Base-by-base conservation (phyloP, 2,888 invertebrate genomes). In the Toxonevra muliebris region DNA sequence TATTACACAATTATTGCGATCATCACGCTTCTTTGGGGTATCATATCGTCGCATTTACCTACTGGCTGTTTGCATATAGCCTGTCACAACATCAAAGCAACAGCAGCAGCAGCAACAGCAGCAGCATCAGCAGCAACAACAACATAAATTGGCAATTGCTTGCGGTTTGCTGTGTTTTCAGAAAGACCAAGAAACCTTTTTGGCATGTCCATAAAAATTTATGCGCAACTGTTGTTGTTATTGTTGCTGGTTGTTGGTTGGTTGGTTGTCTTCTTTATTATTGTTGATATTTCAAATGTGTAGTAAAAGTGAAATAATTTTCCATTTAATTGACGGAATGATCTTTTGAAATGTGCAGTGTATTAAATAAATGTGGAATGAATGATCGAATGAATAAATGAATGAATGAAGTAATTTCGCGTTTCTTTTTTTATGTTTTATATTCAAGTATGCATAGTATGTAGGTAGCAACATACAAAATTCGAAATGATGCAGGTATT, bases 1-100 rank as follows among this genome's bases (percentile, higher is more conserved):
- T 70, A 70, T 70, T 68, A 61, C 68, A 66, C 70, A 70, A 70
- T 68, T 70, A 62, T 54, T 12, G 57, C 52, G 58, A 58, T 65
- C 61, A 68, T 55, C 61, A 40, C 57, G 68, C 65, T 68, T 53
- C 54, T 60, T 54, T 10, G 40, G 30, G 41, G 40, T 57, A 57
- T 20, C 11, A 53, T 20, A 53, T 53, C 20, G 12, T 17, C 53
- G 53, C 19, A 53, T 53, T 53, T 11, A 43, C 11, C 13, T 13
- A 8, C 41, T 58, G 19, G 5, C 5, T 12, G 17, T 9, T 17
- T 17, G 57, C 11, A 7, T 50, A 52, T 13, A n/a, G 45, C 12
- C 8, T 40, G 57, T 20, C 13, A 48, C 20, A 7, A 19, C 42
- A 43, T 13, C 50, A 20, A 59, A 5, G 20, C 9, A 17, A 10